Conservation (phyloP, 2,888 invertebrate genomes). For the Megaustenia siamemsis region DNA sequence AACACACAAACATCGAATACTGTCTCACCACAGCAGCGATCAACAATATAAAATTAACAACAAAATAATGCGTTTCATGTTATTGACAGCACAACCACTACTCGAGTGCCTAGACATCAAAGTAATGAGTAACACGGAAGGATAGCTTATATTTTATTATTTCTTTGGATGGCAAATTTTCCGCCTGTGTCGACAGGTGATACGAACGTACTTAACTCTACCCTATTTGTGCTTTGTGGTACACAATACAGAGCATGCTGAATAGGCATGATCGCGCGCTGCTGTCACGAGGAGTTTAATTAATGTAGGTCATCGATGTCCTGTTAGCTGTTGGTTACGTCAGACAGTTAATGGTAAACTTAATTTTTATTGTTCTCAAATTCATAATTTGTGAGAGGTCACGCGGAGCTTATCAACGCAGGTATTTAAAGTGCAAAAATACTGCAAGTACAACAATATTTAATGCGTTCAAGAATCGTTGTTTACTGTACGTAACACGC, state of each 20-base stretch:
- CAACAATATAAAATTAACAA: no score
- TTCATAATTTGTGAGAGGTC: neutral
- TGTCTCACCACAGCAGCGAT: no score
- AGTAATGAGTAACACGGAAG: no score
- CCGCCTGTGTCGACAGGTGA: no score
- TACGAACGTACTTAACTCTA: no score
- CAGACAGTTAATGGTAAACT: neutral
- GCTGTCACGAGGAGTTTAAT: neutral
- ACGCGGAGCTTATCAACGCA: neutral
- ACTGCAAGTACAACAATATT: neutral
- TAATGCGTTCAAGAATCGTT: neutral
- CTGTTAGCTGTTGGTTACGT: neutral
- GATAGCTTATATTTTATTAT: no score
- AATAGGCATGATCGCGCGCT: constrained; percentile 11
- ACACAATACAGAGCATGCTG: constrained; percentile 6
- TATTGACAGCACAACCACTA: no score
- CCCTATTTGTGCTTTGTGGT: neutral
- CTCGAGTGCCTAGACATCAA: no score
- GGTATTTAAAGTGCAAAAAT: neutral
- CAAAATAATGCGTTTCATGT: no score
- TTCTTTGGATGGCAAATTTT: no score
- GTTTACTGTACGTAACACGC: constrained; percentile 10
- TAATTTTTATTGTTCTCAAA: neutral
- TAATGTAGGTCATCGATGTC: constrained; percentile 4
- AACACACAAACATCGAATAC: no score